Evolutionary conservation across 2,113 vertebrate genomes (phyloP).

Genomic region (Myrmophylax atrothorax): DNA sequence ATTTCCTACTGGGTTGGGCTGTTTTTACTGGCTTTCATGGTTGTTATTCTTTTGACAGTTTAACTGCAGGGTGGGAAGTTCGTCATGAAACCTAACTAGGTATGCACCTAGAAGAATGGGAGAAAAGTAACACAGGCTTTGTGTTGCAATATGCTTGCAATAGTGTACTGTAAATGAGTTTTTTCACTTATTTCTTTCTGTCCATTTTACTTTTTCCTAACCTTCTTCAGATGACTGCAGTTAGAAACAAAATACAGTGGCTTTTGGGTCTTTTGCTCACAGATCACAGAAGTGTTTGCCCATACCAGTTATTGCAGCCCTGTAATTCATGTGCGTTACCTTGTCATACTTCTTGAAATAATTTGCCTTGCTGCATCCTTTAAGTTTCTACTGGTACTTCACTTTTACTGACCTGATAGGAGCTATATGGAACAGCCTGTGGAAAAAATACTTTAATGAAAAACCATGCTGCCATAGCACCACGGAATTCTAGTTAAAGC

Average conservation of each 20-base stretch:
- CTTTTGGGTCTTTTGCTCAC: background rate
- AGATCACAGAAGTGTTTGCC: background rate
- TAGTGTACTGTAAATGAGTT: background rate
- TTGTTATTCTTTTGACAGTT: background rate
- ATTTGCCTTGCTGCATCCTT: background rate
- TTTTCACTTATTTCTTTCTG: background rate
- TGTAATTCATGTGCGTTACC: background rate
- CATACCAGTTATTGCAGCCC: background rate
- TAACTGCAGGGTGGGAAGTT: background rate
- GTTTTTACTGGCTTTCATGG: background rate
- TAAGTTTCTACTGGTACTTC: background rate
- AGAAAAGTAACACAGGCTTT: background rate
- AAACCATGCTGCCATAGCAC: background rate
- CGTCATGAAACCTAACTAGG: background rate
- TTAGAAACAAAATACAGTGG: background rate
- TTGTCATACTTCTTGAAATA: background rate
- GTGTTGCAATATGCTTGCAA: background rate
- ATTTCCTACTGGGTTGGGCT: background rate
- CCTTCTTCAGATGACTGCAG: background rate
- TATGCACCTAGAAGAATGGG: background rate
- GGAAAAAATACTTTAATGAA: background rate
- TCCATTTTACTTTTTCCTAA: background rate
- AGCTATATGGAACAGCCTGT: background rate
- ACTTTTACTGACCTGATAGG: background rate
- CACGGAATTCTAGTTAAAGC: background rate